A percentile compares a stretch with the other conserved stretches of the same genome.
Conservation (phyloP, 1,140 invertebrate genomes). For the Drosophila parvula region DNA sequence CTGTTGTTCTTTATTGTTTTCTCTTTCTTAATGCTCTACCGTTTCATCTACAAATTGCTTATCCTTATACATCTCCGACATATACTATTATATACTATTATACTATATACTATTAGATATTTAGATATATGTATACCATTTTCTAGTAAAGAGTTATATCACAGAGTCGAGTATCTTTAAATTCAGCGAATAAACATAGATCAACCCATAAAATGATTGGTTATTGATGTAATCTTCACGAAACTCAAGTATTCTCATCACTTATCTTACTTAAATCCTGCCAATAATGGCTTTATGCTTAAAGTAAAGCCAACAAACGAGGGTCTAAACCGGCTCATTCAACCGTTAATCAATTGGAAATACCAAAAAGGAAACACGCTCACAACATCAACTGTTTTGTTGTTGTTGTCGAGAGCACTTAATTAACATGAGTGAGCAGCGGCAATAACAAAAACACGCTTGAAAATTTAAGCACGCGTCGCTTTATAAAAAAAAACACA, state of each 20-base stretch:
- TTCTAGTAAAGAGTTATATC: too few species aligned
- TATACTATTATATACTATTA: too few species aligned
- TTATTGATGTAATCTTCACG: background rate
- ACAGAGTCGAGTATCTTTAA: too few species aligned
- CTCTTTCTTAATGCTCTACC: too few species aligned
- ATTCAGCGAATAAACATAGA: too few species aligned
- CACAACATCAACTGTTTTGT: background rate
- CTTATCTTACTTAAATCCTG: background rate
- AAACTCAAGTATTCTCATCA: background rate
- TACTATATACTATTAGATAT: too few species aligned
- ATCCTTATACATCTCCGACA: too few species aligned
- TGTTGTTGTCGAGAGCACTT: slow-evolving; percentile 16
- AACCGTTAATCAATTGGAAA: slow-evolving; percentile 37
- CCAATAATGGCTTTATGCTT: slow-evolving; percentile 4
- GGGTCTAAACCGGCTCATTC: slow-evolving; percentile 9
- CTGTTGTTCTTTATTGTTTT: too few species aligned
- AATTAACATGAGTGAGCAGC: slow-evolving; percentile 37
- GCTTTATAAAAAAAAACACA: slow-evolving; percentile 10
- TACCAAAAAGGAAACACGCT: slow-evolving; percentile 12
- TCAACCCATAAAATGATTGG: background rate
- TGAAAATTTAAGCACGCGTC: slow-evolving; percentile 35
- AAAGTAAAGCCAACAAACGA: background rate
- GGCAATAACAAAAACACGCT: slow-evolving; percentile 16
- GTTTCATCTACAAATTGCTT: too few species aligned
- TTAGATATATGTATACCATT: too few species aligned